phyloP scores from a whole-genome alignment of 2,797 vertebrate species.

The Sphenodon punctatus region DNA sequence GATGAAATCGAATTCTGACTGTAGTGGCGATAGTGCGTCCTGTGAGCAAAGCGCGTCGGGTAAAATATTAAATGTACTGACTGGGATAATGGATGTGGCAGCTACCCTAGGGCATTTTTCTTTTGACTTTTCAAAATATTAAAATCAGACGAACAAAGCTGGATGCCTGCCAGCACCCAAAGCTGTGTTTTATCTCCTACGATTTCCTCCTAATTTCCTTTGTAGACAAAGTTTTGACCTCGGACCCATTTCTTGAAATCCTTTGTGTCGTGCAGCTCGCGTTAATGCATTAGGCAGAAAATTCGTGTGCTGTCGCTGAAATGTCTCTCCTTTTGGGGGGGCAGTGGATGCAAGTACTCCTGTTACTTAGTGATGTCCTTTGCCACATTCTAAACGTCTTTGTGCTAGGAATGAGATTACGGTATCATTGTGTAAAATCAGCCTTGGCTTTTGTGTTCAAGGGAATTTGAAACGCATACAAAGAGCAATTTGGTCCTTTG shows the following conservation, averaged over 20 bases:
- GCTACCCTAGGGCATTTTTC: constrained; percentile 1
- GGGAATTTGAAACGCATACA: too few relatives aligned
- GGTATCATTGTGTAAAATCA: background rate
- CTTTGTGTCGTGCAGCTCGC: constrained; percentile 18
- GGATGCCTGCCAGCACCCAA: constrained; percentile 64
- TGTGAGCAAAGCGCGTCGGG: background rate
- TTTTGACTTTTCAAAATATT: constrained; percentile 30
- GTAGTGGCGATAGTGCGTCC: background rate
- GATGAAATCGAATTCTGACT: background rate
- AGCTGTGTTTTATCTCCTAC: constrained; percentile 76
- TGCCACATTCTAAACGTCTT: background rate
- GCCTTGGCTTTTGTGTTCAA: background rate
- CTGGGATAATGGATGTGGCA: background rate
- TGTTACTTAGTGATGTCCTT: background rate
- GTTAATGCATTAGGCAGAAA: constrained; percentile 4
- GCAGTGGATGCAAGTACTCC: background rate
- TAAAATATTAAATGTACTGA: background rate
- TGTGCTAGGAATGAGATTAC: background rate
- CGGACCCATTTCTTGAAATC: constrained; percentile 43
- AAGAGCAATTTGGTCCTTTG: too few relatives aligned
- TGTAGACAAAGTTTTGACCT: constrained; percentile 73
- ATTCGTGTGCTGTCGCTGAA: background rate
- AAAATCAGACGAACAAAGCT: constrained; percentile 68
- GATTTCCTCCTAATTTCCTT: constrained; percentile 79
- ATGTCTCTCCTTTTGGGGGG: background rate